Evolutionary conservation across 2,888 invertebrate species (phyloP), one percentile per base, ranked within the genome.

Genomic region (Megaustenia siamemsis): DNA sequence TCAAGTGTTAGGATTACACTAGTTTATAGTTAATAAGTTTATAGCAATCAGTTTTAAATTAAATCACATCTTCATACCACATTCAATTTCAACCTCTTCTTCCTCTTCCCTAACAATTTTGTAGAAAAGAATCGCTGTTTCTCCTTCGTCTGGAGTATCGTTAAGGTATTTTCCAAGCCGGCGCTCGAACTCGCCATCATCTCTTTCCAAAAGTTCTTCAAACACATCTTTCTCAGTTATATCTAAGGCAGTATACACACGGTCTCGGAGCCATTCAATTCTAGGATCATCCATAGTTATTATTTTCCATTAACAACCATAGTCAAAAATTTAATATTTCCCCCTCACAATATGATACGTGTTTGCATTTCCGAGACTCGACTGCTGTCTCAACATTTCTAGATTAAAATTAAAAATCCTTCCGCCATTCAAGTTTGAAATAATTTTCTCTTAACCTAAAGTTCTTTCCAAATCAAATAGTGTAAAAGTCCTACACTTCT

Each of bases 11-110:
- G 24, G 60, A 60, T 21, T 8, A 49, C 49, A 60, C 24, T 24
- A 24, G 24, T 21, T 24, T 60, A n/a, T 18, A n/a, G 12, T 60
- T 5, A 60, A 60, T 15, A 24, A 10, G 49, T 10, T 15, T 15
- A 49, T 49, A 49, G 15, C 6, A 49, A 49, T 10, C 15, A 49
- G 15, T 10, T 63, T 63, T 5, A 63, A 4, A 10, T 63, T 28
- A 63, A 28, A 32, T 32, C 6, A 10, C 4, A 18, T 10, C 18
- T 60, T 63, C 84, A 82, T 91, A 94, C 94, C 93, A 89, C 93
- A 93, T 92, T 94, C 94, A 69, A 94, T 92, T 92, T 94, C 93
- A 68, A 94, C 91, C 88, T 94, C 94, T 83, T 93, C 92, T 84
- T 93, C 93, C 87, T 94, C 94, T 88, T 94, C 94, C 75, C 88